phyloP scores from a whole-genome alignment of 2,888 invertebrate species.

The Mythimna lalbum region DNA sequence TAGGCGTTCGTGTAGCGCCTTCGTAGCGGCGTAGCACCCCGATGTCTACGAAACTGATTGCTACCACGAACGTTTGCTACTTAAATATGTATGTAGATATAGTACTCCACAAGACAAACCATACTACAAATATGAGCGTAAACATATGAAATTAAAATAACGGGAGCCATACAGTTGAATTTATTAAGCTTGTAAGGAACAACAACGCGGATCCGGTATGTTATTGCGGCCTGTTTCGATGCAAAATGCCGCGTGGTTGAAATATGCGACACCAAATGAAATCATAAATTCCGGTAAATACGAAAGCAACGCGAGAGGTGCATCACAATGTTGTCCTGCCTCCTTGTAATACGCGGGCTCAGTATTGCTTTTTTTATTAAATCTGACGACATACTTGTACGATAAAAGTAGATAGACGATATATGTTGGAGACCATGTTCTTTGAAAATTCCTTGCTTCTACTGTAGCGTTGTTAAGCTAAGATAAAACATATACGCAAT shows the following conservation, averaged over 20 bases:
- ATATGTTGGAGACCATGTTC: neutral
- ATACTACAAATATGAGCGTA: conserved; percentile 46
- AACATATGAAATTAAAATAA: conserved; percentile 62
- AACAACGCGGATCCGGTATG: conserved; percentile 76
- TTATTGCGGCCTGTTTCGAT: conserved; percentile 82
- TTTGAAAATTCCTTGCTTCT: neutral
- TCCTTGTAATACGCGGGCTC: conserved; percentile 52
- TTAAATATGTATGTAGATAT: conserved; percentile 23
- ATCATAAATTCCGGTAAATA: conserved; percentile 86
- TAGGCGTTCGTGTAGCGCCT: conserved; percentile 27
- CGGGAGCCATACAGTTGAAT: conserved; percentile 64
- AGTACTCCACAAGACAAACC: conserved; percentile 40
- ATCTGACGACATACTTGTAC: conserved; percentile 16
- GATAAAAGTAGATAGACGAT: conserved; percentile 4
- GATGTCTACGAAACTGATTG: conserved; percentile 29
- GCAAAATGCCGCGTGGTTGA: conserved; percentile 82
- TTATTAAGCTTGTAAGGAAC: conserved; percentile 74
- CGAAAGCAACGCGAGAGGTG: conserved; percentile 72
- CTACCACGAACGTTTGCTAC: conserved; percentile 15
- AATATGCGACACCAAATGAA: conserved; percentile 88
- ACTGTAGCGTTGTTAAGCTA: neutral
- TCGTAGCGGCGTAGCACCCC: conserved; percentile 44
- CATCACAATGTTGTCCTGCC: conserved; percentile 67
- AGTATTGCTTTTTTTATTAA: conserved; percentile 55
- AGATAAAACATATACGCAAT: neutral